A percentile compares a stretch with the other conserved stretches of the same genome.
Evolutionary conservation across 2,113 vertebrate species (phyloP).

Genomic region (Datnioides undecimradiatus): DNA sequence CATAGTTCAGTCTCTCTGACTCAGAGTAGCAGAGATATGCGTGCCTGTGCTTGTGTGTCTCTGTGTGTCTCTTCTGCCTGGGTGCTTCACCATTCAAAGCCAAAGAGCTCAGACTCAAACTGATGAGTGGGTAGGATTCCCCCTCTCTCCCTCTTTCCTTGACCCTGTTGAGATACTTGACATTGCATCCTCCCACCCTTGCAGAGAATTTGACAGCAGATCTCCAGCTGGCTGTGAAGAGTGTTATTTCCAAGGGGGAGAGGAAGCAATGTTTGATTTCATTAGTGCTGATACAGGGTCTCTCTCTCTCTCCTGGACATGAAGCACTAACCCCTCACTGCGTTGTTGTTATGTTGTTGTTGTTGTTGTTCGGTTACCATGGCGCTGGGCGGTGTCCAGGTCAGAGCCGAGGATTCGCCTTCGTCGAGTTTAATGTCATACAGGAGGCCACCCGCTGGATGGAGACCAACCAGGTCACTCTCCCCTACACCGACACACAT

Average conservation of each 20-base stretch:
- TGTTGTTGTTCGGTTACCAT: constrained; percentile 86
- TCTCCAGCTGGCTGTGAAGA: constrained; percentile 54
- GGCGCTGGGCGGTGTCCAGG: constrained; percentile 92
- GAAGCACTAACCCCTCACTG: constrained; percentile 88
- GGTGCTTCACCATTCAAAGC: constrained; percentile 57
- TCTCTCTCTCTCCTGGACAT: constrained; percentile 83
- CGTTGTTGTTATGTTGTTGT: constrained; percentile 87
- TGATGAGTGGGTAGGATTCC: constrained; percentile 60
- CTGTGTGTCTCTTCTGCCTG: constrained; percentile 37
- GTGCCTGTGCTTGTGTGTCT: constrained; percentile 3
- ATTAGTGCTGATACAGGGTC: constrained; percentile 79
- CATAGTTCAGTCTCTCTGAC: constrained; percentile 43
- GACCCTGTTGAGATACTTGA: constrained; percentile 62
- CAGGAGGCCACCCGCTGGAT: constrained; percentile 96
- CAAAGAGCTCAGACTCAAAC: constrained; percentile 64
- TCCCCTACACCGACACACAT: constrained; percentile 88
- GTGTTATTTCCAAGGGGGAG: constrained; percentile 63
- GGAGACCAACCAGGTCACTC: constrained; percentile 98
- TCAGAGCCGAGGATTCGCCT: constrained; percentile 98
- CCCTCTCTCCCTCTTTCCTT: constrained; percentile 51
- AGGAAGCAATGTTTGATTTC: constrained; percentile 62
- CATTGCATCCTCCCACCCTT: constrained; percentile 66
- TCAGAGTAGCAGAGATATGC: constrained; percentile 7
- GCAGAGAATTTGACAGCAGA: constrained; percentile 49
- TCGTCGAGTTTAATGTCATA: constrained; percentile 98